These are phyloP conservation scores for Aphis craccivora DNA, from an alignment of 1,140 invertebrate genomes.

Conservation along the genomic window DNA sequence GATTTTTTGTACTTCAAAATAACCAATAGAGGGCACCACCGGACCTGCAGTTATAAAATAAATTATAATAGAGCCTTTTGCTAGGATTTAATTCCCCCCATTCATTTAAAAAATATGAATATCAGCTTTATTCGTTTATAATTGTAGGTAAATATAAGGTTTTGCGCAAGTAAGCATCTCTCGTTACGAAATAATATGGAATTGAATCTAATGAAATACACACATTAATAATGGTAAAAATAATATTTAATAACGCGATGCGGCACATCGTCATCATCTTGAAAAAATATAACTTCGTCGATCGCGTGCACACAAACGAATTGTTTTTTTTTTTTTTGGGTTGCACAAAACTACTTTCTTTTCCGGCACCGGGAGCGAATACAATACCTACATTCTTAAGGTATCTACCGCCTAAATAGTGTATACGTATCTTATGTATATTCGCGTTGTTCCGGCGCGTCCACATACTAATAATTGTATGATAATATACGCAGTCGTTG, in stretches of 20 bases:
- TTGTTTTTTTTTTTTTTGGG: neutral
- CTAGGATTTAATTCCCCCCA: neutral
- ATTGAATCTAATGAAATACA: neutral
- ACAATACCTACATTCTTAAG: neutral
- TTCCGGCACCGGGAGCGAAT: neutral
- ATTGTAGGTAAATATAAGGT: neutral
- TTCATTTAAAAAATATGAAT: neutral
- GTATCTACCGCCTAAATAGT: neutral
- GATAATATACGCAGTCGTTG: too few relatives aligned
- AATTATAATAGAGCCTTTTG: neutral
- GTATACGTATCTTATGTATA: neutral
- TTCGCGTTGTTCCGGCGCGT: neutral
- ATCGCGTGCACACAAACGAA: neutral
- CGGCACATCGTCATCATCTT: neutral
- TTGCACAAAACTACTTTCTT: neutral
- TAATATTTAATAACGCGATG: neutral
- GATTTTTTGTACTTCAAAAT: neutral
- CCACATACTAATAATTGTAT: too few relatives aligned
- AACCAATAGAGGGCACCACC: constrained; percentile 13
- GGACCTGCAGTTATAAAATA: neutral
- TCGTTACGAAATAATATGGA: neutral
- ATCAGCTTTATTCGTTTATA: neutral
- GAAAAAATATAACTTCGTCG: neutral
- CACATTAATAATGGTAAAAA: neutral
- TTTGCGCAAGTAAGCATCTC: neutral